Evolutionary conservation across 1,140 invertebrate species (phyloP).

Genomic region (Ceratosolen solmsi): DNA sequence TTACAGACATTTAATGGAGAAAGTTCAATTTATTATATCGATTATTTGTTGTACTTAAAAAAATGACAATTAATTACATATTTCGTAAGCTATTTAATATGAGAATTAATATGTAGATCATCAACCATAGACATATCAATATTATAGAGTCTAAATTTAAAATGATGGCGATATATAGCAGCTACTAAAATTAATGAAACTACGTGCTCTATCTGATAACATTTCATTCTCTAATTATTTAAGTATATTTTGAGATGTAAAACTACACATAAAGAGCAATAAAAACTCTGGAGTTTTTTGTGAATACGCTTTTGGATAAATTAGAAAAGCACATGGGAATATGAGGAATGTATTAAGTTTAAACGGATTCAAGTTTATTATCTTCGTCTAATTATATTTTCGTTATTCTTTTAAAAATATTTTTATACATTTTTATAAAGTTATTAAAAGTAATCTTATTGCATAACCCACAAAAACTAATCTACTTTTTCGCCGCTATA

Average conservation of each 20-base stretch:
- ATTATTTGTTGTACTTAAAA: too few relatives aligned
- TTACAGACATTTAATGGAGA: too few relatives aligned
- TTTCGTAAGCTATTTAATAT: too few relatives aligned
- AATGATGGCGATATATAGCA: not conserved
- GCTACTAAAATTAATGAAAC: not conserved
- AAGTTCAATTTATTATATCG: too few relatives aligned
- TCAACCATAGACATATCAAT: too few relatives aligned
- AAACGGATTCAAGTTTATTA: not conserved
- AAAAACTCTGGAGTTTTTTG: not conserved
- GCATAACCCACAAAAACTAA: too few relatives aligned
- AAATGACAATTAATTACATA: too few relatives aligned
- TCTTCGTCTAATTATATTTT: not conserved
- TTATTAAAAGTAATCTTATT: too few relatives aligned
- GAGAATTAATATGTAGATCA: too few relatives aligned
- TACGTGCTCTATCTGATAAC: too few relatives aligned
- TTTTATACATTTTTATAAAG: too few relatives aligned
- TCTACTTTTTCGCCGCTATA: too few relatives aligned
- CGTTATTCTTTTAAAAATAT: not conserved
- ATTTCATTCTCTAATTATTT: not conserved
- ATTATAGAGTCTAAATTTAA: not conserved
- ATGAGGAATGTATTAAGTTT: slow-evolving; percentile 17
- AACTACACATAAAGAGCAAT: not conserved
- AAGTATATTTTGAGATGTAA: not conserved
- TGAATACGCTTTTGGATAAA: not conserved
- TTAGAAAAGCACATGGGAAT: not conserved